phyloP scores from a whole-genome alignment of 1,140 invertebrate species.

The Zaprionus ornatus region DNA sequence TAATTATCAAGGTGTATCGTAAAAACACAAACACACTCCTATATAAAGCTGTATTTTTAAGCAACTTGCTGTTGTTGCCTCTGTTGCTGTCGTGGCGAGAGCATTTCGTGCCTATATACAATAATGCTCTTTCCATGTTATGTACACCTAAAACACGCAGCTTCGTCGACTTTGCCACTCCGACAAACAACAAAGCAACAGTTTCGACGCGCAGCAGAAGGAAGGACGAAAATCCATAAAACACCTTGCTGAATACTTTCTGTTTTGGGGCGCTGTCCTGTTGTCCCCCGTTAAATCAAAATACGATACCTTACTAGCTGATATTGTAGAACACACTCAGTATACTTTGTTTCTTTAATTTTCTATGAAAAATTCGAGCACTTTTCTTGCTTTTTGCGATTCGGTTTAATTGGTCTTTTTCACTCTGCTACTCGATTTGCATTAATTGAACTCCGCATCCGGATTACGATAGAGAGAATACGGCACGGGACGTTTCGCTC shows the following conservation, averaged over 20 bases:
- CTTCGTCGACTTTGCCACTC: not conserved
- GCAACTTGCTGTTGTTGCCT: constrained; percentile 3
- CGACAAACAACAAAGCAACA: constrained; percentile 46
- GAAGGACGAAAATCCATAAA: constrained; percentile 52
- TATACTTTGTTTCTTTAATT: not conserved
- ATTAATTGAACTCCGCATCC: constrained; percentile 28
- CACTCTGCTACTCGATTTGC: constrained; percentile 28
- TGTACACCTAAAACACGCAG: constrained; percentile 39
- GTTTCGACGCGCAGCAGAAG: constrained; percentile 40
- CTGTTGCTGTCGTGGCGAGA: not conserved
- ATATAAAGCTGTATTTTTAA: not conserved
- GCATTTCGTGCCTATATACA: constrained; percentile 6
- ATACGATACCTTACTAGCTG: not conserved
- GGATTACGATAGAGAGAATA: constrained; percentile 13
- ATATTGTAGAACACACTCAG: not conserved
- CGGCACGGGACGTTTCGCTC: constrained; percentile 34
- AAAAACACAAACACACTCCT: not conserved
- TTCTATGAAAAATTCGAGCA: not conserved
- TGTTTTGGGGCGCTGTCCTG: constrained; percentile 33
- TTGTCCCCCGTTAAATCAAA: constrained; percentile 7
- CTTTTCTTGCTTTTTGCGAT: constrained; percentile 21
- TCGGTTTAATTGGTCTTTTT: constrained; percentile 19
- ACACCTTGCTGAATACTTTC: constrained; percentile 32
- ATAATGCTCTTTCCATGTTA: constrained; percentile 16
- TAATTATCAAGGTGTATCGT: constrained; percentile 9